Conservation (phyloP, 2,113 vertebrate genomes). For the Elephas maximus region DNA sequence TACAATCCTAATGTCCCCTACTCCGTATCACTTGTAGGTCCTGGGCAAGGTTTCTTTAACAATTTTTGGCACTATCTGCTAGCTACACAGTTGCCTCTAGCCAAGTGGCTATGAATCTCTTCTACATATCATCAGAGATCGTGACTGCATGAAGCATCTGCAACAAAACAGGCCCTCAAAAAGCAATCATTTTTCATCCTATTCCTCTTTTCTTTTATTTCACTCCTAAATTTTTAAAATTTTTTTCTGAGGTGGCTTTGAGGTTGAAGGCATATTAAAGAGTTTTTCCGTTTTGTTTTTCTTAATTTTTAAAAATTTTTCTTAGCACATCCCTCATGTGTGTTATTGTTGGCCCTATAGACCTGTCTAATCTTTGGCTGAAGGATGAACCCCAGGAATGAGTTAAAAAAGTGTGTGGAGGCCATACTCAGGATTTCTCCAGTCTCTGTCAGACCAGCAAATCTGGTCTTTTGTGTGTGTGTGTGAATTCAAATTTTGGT, state of each 20-base stretch:
- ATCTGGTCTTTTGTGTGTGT: too few species aligned
- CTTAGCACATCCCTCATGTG: too few species aligned
- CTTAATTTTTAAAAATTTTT: too few species aligned
- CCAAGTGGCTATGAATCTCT: not conserved
- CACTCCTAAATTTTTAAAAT: not conserved
- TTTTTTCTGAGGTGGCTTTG: not conserved
- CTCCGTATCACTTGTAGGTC: not conserved
- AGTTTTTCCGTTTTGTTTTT: not conserved
- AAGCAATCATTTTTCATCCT: not conserved
- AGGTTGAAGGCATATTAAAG: not conserved
- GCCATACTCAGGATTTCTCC: too few species aligned
- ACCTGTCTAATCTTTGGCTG: too few species aligned
- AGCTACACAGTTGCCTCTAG: too few species aligned
- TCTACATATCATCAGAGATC: not conserved
- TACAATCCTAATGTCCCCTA: not conserved
- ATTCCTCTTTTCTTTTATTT: not conserved
- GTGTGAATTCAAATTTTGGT: too few species aligned
- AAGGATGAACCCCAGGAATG: too few species aligned
- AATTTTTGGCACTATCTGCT: not conserved
- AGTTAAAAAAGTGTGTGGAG: too few species aligned
- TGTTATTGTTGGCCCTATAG: too few species aligned
- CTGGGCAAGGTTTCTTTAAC: not conserved
- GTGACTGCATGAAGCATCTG: not conserved
- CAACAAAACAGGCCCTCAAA: rapidly evolving
- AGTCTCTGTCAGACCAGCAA: too few species aligned